Evolutionary conservation across 2,113 vertebrate genomes (phyloP), one percentile per base, ranked within the genome.

Genomic region (Pyxicephalus adspersus): DNA sequence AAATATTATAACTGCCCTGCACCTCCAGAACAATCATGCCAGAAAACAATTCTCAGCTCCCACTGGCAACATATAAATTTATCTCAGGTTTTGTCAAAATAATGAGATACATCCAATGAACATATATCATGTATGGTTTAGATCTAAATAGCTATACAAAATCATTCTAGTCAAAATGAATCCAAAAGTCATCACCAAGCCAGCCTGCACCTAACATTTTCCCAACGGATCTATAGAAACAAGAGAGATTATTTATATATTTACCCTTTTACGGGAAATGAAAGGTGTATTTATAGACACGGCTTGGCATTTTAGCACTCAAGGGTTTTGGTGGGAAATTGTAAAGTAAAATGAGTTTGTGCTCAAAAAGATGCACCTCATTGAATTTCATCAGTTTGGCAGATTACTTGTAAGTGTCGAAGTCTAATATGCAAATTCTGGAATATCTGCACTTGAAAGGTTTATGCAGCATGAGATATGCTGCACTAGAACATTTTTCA

Each of bases 401-500:
- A 80, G 66, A 80, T 71, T 70, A 58, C 77, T 71, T 61, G 77
- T 26, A 80, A 71, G 23, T 70, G 77, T 31, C 20, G 66, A 50
- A 45, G 65, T n/a, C 55, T 54, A 34, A 61, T 55, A 80, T 61
- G 55, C 54, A 70, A 61, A 71, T 80, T 29, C 26, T 23, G 4
- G 25, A 70, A 80, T 80, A 71, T 28, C 77, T 60, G 29, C 55
- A 51, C 52, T 58, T 60, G 77, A 70, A 79, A 70, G 55, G 60
- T 60, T 38, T 45, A 45, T 26, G 55, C 65, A 7, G 52, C 18
- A 71, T 51, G 5, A 51, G 65, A 70, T 71, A 45, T 9, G 64
- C 76, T 57, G 26, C 45, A 20, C 50, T 20, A 78, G 77, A 71
- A 71, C 66, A 80, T 80, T 80, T 68, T 68, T 80, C 54, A 70